These are phyloP conservation scores for Bombus huntii DNA, from an alignment of 1,140 invertebrate species.

Conservation along the genomic window DNA sequence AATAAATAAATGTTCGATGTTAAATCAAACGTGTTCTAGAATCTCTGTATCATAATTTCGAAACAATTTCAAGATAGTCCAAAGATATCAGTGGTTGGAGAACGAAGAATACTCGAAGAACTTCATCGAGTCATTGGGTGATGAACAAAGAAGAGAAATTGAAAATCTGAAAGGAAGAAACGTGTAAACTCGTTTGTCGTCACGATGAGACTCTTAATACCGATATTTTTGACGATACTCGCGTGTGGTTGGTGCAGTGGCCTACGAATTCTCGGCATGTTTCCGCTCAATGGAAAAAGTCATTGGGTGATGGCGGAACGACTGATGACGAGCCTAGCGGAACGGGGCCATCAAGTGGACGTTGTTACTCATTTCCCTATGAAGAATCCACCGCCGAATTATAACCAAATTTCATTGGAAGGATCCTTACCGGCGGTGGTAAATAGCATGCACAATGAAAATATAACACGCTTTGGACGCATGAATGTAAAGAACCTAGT, in stretches of 20 bases:
- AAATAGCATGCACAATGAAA: conserved; percentile 16
- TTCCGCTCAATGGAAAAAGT: conserved; percentile 76
- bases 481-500: background rate
- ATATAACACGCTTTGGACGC: rapidly evolving
- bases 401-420: conserved; percentile 70
- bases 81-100: background rate
- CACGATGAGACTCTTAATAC: conserved; percentile 6
- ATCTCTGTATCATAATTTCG: rapidly evolving
- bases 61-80: background rate
- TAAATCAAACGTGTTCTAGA: background rate
- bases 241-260: conserved; percentile 18
- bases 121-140: too few species aligned
- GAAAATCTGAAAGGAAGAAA: background rate
- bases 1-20: background rate
- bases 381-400: conserved; percentile 74
- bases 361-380: conserved; percentile 77
- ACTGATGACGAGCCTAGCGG: conserved; percentile 75
- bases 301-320: conserved; percentile 76
- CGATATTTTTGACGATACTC: background rate
- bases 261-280: conserved; percentile 73
- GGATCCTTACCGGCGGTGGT: conserved; percentile 40
- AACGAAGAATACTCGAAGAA: too few species aligned
- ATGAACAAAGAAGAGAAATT: background rate
- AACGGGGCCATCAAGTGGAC: conserved; percentile 79
- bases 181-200: background rate